Conservation (phyloP, 1,140 invertebrate species). For the Hermetia illucens region DNA sequence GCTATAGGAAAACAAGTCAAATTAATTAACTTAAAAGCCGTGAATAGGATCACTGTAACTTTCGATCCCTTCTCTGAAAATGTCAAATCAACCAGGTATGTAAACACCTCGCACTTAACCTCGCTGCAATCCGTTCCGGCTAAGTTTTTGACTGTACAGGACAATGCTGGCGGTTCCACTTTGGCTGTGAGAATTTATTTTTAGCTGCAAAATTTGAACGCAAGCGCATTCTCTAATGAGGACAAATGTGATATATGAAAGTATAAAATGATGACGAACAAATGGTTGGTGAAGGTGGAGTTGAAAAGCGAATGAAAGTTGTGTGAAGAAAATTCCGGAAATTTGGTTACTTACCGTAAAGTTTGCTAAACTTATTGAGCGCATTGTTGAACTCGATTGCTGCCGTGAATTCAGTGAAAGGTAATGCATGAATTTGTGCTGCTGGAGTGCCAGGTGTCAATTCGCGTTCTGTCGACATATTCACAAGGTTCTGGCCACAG, state of each 20-base stretch:
- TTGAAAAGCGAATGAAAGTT: slow-evolving; percentile 7
- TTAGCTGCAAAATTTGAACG: too few relatives aligned
- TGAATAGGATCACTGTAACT: slow-evolving; percentile 56
- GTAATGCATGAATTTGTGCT: slow-evolving; percentile 31
- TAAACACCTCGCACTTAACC: too few relatives aligned
- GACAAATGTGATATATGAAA: too few relatives aligned
- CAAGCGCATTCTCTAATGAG: not conserved
- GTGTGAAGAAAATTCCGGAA: slow-evolving; percentile 2
- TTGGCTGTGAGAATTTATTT: too few relatives aligned
- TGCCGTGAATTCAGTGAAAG: slow-evolving; percentile 35
- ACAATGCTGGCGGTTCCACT: too few relatives aligned
- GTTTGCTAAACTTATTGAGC: slow-evolving; percentile 42
- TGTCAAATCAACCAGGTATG: slow-evolving; percentile 53
- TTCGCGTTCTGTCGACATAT: slow-evolving; percentile 33
- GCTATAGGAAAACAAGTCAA: slow-evolving; percentile 54
- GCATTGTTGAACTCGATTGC: slow-evolving; percentile 38
- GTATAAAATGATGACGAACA: too few relatives aligned
- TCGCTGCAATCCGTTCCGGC: too few relatives aligned
- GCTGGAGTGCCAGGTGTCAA: slow-evolving; percentile 30
- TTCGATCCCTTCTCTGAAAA: slow-evolving; percentile 73
- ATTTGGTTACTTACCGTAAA: slow-evolving; percentile 32
- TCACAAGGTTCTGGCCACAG: slow-evolving; percentile 16
- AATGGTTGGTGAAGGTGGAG: too few relatives aligned
- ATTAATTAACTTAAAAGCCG: slow-evolving; percentile 59
- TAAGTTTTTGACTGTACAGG: too few relatives aligned